Evolutionary conservation across 2,113 vertebrate species (phyloP), one percentile per base, ranked within the genome.

Genomic region (Tychaedon coryphoeus): DNA sequence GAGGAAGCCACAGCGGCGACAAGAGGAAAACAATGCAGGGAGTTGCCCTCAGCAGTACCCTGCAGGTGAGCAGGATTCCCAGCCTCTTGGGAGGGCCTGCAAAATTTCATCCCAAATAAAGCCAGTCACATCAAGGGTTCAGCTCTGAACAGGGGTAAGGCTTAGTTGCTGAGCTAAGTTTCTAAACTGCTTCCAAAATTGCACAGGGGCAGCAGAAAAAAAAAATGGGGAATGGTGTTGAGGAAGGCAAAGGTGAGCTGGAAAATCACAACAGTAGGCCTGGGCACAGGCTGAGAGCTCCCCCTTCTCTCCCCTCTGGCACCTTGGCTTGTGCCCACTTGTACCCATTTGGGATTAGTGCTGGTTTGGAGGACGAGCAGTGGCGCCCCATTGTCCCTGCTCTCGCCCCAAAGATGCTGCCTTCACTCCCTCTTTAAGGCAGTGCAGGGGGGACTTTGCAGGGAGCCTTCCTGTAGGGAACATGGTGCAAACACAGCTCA

Each of bases 181-280:
- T 60, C 64, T 80, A 36, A 70, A 53, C 20, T n/a, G 19, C 50
- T 91, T 72, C 85, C 42, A 82, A 57, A 95, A 60, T 31, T 71
- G 13, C 34, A 5, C 16, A 56, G 38, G 19, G 5, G 12, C 12
- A 58, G 48, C 50, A 69, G 66, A 48, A 75, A 60, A 76, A 76
- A 38, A 40, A 40, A 43, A 15, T 0, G 1, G 16, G 36, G 74
- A 64, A 60, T 4, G 2, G 8, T 9, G 1, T 2, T 10, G 5
- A 10, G 33, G 18, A 78, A 71, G 43, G 31, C 6, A 6, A 72
- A 79, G 40, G 15, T 6, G 0, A 75, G 20, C 34, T 86, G 69
- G 58, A 31, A 50, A 90, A 42, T 31, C 25, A 33, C 0, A 0
- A 42, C 16, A n/a, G 24, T 6, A 42, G 9, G 6, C 67, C 67